Percentiles rank a stretch among this genome's conserved stretches.
Conservation (phyloP, 1,140 invertebrate species). For the Meloidogyne hapla region DNA sequence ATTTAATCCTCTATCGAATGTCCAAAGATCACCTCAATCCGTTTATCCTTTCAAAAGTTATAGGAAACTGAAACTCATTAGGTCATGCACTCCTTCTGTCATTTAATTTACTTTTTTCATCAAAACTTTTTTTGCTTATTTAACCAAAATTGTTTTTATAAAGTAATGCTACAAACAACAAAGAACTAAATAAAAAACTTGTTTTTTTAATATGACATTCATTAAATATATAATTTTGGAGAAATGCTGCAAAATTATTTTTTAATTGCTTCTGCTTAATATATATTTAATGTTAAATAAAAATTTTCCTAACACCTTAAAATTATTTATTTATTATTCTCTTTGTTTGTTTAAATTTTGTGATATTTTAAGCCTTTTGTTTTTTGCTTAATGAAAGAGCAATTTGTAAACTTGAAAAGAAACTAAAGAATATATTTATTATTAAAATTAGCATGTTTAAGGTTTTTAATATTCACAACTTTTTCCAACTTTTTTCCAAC, state of each 20-base stretch:
- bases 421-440: no score
- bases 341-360: background rate
- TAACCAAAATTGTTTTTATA: background rate
- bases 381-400: no score
- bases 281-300: background rate
- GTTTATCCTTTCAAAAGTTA: background rate
- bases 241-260: no score
- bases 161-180: background rate
- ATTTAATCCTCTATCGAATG: background rate
- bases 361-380: no score
- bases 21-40: background rate
- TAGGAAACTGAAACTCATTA: background rate
- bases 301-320: no score
- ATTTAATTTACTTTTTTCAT: background rate
- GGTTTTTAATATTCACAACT: no score
- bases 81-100: background rate
- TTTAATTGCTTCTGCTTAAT: no score
- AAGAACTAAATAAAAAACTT: background rate
- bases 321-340: background rate
- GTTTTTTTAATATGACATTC: background rate
- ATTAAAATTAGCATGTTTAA: no score
- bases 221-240: background rate
- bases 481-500: no score
- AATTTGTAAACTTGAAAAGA: no score
- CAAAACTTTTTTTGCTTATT: background rate